Conservation (phyloP, 2,888 invertebrate genomes). For the Spialia ferax region DNA sequence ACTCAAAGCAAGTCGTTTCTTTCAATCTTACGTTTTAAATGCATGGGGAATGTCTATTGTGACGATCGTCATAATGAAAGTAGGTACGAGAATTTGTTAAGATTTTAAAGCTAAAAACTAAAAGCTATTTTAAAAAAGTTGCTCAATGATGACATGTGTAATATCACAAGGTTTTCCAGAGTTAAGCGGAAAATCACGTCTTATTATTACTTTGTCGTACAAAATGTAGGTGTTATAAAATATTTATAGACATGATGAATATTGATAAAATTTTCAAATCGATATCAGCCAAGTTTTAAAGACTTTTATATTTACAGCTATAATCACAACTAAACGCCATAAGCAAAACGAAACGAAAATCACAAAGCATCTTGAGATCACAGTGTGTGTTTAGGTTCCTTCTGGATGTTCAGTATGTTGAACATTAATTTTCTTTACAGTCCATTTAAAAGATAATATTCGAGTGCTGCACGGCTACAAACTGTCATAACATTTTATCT, state of each 20-base stretch:
- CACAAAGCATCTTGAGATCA: background rate
- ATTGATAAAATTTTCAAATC: too few species aligned
- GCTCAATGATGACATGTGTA: too few species aligned
- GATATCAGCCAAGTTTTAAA: too few species aligned
- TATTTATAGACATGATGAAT: too few species aligned
- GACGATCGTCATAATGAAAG: background rate
- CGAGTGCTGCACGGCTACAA: background rate
- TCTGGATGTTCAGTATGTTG: background rate
- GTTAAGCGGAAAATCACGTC: too few species aligned
- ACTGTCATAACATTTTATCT: conserved; percentile 26
- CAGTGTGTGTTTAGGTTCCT: background rate
- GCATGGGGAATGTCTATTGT: background rate
- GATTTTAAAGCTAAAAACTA: background rate
- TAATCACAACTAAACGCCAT: too few species aligned
- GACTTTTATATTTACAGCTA: too few species aligned
- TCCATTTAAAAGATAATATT: conserved; percentile 10
- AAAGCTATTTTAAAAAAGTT: too few species aligned
- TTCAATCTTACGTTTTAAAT: background rate
- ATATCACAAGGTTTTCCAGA: too few species aligned
- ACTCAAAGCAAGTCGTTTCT: conserved; percentile 2
- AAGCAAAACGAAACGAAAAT: too few species aligned
- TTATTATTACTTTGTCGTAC: too few species aligned
- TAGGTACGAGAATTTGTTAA: background rate
- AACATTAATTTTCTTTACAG: conserved; percentile 8
- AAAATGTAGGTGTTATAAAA: too few species aligned